Conservation (phyloP, 1,140 invertebrate genomes). For the Trichonephila inaurata region DNA sequence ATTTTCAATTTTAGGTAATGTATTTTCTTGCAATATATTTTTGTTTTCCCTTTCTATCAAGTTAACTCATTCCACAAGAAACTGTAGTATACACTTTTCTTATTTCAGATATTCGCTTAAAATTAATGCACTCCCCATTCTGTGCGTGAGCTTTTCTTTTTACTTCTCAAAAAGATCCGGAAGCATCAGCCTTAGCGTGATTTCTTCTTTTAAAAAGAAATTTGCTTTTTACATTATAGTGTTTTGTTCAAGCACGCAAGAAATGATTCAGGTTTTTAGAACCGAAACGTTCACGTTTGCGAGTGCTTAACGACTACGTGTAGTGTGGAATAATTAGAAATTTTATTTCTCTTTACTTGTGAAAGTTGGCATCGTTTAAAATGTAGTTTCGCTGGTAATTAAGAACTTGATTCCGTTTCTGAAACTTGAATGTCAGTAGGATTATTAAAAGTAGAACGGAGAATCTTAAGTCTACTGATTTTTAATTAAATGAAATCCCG, state of each 20-base stretch:
- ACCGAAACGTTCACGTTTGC: neutral
- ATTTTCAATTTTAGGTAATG: neutral
- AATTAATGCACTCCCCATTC: neutral
- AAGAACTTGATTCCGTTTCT: neutral
- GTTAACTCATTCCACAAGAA: neutral
- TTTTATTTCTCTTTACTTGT: neutral
- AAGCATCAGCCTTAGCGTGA: constrained; percentile 10
- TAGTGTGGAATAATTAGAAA: neutral
- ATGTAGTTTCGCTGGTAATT: neutral
- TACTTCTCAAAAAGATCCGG: neutral
- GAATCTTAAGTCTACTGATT: neutral
- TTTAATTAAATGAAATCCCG: neutral
- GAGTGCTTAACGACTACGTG: neutral
- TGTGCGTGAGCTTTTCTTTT: neutral
- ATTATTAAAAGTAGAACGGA: neutral
- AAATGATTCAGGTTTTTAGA: neutral
- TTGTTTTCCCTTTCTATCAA: neutral
- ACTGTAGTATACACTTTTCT: too few relatives aligned
- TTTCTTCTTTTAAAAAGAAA: neutral
- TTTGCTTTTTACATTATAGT: neutral
- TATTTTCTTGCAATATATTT: neutral
- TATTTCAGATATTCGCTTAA: neutral
- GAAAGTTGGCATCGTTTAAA: neutral
- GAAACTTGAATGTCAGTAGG: neutral
- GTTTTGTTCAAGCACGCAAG: constrained; percentile 1